Conservation (phyloP, 2,888 invertebrate genomes). For the Blastobasis lacticolella region DNA sequence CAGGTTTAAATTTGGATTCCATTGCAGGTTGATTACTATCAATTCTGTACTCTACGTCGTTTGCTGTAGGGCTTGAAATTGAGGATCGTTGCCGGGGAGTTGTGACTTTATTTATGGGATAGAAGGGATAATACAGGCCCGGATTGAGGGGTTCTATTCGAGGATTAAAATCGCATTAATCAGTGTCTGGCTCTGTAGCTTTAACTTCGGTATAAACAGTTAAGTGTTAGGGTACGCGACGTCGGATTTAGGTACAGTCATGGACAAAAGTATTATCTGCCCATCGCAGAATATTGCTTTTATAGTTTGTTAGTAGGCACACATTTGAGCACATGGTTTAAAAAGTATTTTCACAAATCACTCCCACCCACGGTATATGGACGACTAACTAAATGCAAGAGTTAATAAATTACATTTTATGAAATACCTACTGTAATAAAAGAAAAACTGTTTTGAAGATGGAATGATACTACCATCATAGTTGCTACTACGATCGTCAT, state of each 20-base stretch:
- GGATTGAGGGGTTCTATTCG: constrained; percentile 77
- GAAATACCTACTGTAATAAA: too few species aligned
- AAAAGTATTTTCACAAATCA: too few species aligned
- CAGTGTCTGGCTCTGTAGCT: constrained; percentile 75
- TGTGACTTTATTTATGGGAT: constrained; percentile 67
- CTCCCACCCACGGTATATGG: too few species aligned
- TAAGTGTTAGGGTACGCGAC: constrained; percentile 69
- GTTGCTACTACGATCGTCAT: too few species aligned
- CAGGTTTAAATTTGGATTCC: constrained; percentile 22
- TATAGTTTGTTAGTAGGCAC: too few species aligned
- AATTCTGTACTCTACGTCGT: background rate
- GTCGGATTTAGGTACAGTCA: constrained; percentile 50
- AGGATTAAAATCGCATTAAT: constrained; percentile 82
- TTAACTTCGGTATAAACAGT: constrained; percentile 73
- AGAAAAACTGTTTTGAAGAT: too few species aligned
- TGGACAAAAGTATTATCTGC: background rate
- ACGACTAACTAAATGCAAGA: too few species aligned
- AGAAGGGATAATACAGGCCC: constrained; percentile 67
- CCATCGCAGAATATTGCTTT: too few species aligned
- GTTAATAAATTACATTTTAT: too few species aligned
- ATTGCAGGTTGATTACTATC: background rate
- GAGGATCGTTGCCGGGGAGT: constrained; percentile 25
- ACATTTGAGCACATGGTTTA: too few species aligned
- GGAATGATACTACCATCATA: too few species aligned
- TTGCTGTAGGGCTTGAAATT: constrained; percentile 30